Conservation (phyloP, 2,797 vertebrate genomes). For the Sebastiscus tertius region DNA sequence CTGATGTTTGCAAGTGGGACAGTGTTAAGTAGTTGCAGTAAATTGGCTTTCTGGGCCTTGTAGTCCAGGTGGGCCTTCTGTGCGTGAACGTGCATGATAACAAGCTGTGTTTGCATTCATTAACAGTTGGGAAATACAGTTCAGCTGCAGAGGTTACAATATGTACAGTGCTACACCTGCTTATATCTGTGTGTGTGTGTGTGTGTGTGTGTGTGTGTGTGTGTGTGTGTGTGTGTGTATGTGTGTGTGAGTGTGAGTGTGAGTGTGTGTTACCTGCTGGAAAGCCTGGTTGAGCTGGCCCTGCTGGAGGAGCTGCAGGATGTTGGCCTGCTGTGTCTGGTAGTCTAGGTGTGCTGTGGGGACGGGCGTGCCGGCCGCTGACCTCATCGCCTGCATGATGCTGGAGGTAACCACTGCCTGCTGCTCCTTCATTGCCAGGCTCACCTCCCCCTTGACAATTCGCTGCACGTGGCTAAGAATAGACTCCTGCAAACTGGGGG, state of each 20-base stretch:
- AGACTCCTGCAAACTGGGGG: conserved; percentile 92
- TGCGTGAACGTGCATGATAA: background rate
- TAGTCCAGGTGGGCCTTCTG: background rate
- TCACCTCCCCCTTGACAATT: conserved; percentile 96
- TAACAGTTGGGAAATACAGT: background rate
- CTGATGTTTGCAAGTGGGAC: conserved; percentile 34
- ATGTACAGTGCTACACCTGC: background rate
- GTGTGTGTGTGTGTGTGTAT: background rate
- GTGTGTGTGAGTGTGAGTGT: background rate
- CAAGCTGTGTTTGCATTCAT: background rate
- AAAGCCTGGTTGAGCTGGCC: conserved; percentile 99
- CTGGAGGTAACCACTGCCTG: conserved; percentile 95
- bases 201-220: background rate
- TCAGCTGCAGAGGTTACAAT: background rate
- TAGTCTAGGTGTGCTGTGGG: conserved; percentile 94
- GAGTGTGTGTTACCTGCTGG: conserved; percentile 88
- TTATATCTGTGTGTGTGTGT: background rate
- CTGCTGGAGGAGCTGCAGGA: conserved; percentile 96
- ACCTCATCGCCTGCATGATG: conserved; percentile 99
- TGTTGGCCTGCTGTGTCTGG: conserved; percentile 94
- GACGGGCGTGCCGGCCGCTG: conserved; percentile 93
- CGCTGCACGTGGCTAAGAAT: conserved; percentile 95
- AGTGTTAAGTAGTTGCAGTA: conserved; percentile 44
- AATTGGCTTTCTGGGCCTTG: background rate
- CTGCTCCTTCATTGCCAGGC: conserved; percentile 97